A percentile compares a stretch with the other conserved stretches of the same genome.
Conservation (phyloP, 2,113 vertebrate species). For the Rhinichthys klamathensis region DNA sequence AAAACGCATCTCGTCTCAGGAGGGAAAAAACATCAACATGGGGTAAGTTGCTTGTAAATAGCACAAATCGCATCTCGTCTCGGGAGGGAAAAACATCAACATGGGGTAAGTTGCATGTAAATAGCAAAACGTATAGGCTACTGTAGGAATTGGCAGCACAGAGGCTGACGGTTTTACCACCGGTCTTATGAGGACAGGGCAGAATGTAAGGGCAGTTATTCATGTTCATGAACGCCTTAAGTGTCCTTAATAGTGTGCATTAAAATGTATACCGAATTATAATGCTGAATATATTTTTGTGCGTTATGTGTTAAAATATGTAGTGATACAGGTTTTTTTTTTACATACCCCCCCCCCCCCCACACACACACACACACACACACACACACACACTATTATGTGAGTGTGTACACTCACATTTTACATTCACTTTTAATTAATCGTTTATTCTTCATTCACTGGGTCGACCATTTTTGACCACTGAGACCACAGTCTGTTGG, state of each 20-base stretch:
- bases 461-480: neutral
- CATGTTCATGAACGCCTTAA: neutral
- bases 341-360: neutral
- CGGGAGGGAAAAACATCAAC: neutral
- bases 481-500: neutral
- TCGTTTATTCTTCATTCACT: neutral
- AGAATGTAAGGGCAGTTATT: slow-evolving; percentile 3
- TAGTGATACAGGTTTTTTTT: no score
- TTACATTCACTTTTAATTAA: no score
- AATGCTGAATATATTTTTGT: neutral
- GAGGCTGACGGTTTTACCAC: neutral
- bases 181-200: slow-evolving; percentile 9
- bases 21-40: no score
- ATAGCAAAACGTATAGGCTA: slow-evolving; percentile 7
- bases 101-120: slow-evolving; percentile 8
- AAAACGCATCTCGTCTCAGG: slow-evolving; percentile 39
- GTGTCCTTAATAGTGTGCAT: neutral
- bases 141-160: neutral
- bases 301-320: neutral
- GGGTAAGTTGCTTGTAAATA: slow-evolving; percentile 20
- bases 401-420: no score
- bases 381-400: neutral
- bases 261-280: neutral
- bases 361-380: no score
- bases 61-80: slow-evolving; percentile 29